phyloP scores from a whole-genome alignment of 2,888 invertebrate genomes.

The Eledone cirrhosa region DNA sequence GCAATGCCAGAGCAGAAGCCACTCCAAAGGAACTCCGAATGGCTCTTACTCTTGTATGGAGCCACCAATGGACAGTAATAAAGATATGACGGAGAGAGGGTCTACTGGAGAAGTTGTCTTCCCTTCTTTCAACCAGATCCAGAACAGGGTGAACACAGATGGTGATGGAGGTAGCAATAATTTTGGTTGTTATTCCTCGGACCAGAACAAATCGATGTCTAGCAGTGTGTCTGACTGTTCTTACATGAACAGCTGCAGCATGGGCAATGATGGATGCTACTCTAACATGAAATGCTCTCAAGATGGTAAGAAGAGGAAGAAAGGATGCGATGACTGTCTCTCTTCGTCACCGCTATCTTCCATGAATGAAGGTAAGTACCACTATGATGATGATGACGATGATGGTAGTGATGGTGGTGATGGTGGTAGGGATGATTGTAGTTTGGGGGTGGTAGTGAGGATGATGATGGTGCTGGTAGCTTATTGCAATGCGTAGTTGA shows the following conservation, averaged over 20 bases:
- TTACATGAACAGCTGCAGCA: not conserved
- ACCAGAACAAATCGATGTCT: not conserved
- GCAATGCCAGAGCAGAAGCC: too few relatives aligned
- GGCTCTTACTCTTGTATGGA: too few relatives aligned
- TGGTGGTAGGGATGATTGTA: too few relatives aligned
- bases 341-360: not conserved
- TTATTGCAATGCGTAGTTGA: too few relatives aligned
- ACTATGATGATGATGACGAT: not conserved
- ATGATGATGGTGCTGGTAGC: too few relatives aligned
- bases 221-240: not conserved
- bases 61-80: not conserved
- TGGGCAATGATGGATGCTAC: not conserved
- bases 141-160: not conserved
- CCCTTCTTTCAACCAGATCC: not conserved
- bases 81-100: not conserved
- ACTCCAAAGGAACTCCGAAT: too few relatives aligned
- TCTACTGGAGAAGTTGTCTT: not conserved
- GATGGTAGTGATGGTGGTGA: too few relatives aligned
- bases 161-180: not conserved
- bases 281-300: constrained; percentile 3
- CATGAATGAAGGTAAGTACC: constrained; percentile 23
- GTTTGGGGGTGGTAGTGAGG: too few relatives aligned
- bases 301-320: not conserved
- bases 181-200: not conserved
- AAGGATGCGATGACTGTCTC: constrained; percentile 1